Percentiles rank a stretch among this genome's conserved stretches.
phyloP scores from a whole-genome alignment of 1,140 invertebrate genomes.

The Eubasilissa regina region DNA sequence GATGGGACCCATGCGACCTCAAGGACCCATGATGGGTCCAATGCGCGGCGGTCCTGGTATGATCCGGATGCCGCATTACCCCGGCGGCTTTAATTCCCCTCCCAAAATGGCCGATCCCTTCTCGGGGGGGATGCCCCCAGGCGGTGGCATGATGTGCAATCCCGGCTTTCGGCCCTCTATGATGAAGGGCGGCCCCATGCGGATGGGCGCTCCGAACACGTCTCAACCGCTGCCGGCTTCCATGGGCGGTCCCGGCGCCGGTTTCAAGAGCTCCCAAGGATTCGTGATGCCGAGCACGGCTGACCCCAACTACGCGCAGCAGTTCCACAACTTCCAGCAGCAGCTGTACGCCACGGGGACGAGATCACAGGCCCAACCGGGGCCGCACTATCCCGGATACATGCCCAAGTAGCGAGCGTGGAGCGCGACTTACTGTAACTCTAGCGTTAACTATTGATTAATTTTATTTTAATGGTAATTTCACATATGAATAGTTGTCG shows the following conservation, averaged over 20 bases:
- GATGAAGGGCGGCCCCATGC: conserved; percentile 69
- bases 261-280: conserved; percentile 82
- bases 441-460: not conserved
- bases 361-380: conserved; percentile 72
- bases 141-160: conserved; percentile 66
- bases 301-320: conserved; percentile 93
- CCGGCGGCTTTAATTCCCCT: conserved; percentile 68
- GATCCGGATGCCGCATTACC: conserved; percentile 70
- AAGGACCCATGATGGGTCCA: conserved; percentile 73
- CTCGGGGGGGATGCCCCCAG: conserved; percentile 60
- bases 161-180: conserved; percentile 64
- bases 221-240: conserved; percentile 85
- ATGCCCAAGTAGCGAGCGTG: conserved; percentile 51
- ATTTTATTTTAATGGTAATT: not conserved
- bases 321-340: conserved; percentile 96
- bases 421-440: not conserved
- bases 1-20: conserved; percentile 70
- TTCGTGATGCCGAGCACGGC: conserved; percentile 88
- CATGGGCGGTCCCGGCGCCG: conserved; percentile 80
- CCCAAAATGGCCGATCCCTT: conserved; percentile 68
- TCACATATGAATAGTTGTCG: conserved; percentile 1
- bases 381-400: conserved; percentile 64
- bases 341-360: conserved; percentile 93
- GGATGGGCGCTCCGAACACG: conserved; percentile 74
- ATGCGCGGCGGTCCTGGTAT: conserved; percentile 66